Conservation (phyloP, 2,888 invertebrate genomes). For the Lycophotia porphyrea region DNA sequence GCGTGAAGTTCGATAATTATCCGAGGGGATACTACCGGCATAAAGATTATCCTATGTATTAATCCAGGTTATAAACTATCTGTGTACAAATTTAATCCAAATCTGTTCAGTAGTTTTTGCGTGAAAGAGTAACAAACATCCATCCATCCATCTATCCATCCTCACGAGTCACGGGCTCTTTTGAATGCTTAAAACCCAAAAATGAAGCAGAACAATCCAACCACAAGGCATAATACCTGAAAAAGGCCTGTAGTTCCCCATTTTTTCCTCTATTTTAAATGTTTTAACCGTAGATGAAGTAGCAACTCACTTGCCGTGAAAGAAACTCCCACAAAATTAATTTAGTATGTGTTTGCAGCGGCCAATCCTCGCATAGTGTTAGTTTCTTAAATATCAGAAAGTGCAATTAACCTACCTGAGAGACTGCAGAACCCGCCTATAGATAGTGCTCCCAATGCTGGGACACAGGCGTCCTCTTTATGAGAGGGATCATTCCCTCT, state of each 20-base stretch:
- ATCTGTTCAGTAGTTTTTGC: too few relatives aligned
- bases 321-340: conserved; percentile 8
- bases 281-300: not conserved
- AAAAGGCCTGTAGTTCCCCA: not conserved
- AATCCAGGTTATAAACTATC: too few relatives aligned
- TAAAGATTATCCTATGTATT: too few relatives aligned
- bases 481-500: too few relatives aligned
- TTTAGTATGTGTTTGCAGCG: not conserved
- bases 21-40: too few relatives aligned
- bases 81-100: too few relatives aligned
- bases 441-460: too few relatives aligned
- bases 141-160: too few relatives aligned
- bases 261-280: not conserved
- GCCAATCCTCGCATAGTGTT: too few relatives aligned
- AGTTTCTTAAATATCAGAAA: not conserved
- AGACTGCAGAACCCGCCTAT: not conserved
- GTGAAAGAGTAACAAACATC: too few relatives aligned
- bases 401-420: not conserved
- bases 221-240: not conserved
- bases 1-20: too few relatives aligned
- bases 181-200: not conserved
- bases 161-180: not conserved
- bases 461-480: not conserved
- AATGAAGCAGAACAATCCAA: too few relatives aligned
- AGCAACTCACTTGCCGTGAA: conserved; percentile 4